These are phyloP conservation scores for Sinentomon sp. DNA, from an alignment of 2,888 invertebrate genomes.

Conservation along the genomic window DNA sequence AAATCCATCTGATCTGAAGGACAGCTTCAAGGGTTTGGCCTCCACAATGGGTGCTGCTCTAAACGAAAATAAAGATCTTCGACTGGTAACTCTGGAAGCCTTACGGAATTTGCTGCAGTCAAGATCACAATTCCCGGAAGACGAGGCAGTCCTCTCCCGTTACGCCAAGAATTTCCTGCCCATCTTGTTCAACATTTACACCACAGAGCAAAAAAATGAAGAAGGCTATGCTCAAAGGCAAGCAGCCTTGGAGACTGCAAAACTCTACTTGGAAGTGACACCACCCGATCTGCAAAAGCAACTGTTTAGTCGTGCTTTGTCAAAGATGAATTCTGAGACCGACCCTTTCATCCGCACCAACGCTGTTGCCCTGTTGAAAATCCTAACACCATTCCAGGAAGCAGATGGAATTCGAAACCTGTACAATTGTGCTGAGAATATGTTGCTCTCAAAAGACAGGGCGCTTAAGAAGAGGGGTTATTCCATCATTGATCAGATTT, in stretches of 20 bases:
- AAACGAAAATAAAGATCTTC: slow-evolving; percentile 45
- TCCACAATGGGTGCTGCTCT: slow-evolving; percentile 48
- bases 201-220: slow-evolving; percentile 29
- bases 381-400: slow-evolving; percentile 39
- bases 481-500: slow-evolving; percentile 17
- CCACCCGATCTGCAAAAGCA: background rate
- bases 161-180: slow-evolving; percentile 85
- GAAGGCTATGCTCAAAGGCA: slow-evolving; percentile 40
- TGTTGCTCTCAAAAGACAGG: slow-evolving; percentile 28
- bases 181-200: slow-evolving; percentile 66
- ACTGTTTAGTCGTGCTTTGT: slow-evolving; percentile 33
- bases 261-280: slow-evolving; percentile 26
- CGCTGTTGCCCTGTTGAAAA: slow-evolving; percentile 43
- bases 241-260: slow-evolving; percentile 52
- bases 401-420: slow-evolving; percentile 30
- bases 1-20: slow-evolving; percentile 40
- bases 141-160: slow-evolving; percentile 33
- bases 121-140: slow-evolving; percentile 27
- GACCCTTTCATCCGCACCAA: slow-evolving; percentile 37
- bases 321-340: slow-evolving; percentile 23
- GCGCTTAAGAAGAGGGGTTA: slow-evolving; percentile 53
- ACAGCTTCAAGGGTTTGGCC: slow-evolving; percentile 45
- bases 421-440: slow-evolving; percentile 32
- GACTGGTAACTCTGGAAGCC: slow-evolving; percentile 50
- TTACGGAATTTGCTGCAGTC: slow-evolving; percentile 45